These are phyloP conservation scores for Lethocerus indicus DNA, from an alignment of 1,140 invertebrate species.

Conservation along the genomic window DNA sequence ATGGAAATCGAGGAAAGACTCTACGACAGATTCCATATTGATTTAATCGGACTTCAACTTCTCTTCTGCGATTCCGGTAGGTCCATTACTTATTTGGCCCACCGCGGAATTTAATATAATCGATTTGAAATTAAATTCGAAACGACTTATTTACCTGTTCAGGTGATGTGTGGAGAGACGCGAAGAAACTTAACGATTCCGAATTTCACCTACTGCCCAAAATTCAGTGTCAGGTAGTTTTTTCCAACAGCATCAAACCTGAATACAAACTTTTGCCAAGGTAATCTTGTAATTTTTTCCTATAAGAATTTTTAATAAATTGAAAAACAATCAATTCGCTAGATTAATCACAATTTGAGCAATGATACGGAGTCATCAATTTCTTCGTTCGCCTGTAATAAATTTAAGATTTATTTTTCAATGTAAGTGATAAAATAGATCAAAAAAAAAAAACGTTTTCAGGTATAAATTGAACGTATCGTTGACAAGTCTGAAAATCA, in stretches of 20 bases:
- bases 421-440: not conserved
- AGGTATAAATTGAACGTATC: conserved; percentile 63
- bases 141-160: conserved; percentile 31
- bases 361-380: not conserved
- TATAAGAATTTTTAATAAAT: conserved; percentile 2
- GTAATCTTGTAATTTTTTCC: conserved; percentile 24
- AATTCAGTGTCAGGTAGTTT: conserved; percentile 43
- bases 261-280: conserved; percentile 53
- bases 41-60: conserved; percentile 47
- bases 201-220: conserved; percentile 60
- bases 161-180: conserved; percentile 58
- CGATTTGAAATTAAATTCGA: conserved; percentile 19
- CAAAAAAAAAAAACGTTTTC: conserved; percentile 21
- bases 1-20: conserved; percentile 68
- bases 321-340: not conserved
- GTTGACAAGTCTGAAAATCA: conserved; percentile 53
- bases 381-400: not conserved
- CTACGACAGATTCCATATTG: conserved; percentile 59
- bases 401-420: not conserved
- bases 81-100: not conserved
- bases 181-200: conserved; percentile 48
- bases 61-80: conserved; percentile 35
- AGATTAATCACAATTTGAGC: too few relatives aligned
- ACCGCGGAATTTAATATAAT: not conserved
- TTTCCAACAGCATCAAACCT: conserved; percentile 60